phyloP scores from a whole-genome alignment of 2,797 vertebrate genomes.

The Anomalospiza imberbis region DNA sequence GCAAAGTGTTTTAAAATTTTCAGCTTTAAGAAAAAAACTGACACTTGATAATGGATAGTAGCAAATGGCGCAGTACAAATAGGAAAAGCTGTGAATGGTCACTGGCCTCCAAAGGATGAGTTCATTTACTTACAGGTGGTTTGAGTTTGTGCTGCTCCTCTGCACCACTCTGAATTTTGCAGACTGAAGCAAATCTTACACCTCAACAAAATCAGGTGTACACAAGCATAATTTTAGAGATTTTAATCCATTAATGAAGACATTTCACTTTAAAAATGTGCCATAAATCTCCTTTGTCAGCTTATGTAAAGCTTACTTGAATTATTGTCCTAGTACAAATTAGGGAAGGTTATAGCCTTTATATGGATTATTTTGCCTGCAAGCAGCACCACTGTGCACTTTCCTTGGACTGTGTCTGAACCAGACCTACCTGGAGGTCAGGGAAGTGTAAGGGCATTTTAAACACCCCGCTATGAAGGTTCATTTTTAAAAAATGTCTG shows the following conservation, averaged over 20 bases:
- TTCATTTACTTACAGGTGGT: slow-evolving; percentile 13
- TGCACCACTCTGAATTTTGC: not conserved
- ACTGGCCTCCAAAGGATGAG: not conserved
- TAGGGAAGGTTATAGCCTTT: not conserved
- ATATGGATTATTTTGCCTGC: not conserved
- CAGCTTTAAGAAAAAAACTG: not conserved
- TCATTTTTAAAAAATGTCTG: not conserved
- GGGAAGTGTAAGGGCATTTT: not conserved
- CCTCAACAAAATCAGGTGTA: not conserved
- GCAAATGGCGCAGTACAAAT: not conserved
- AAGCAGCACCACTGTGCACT: not conserved
- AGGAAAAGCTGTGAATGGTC: not conserved
- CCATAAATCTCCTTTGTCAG: not conserved
- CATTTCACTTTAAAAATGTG: not conserved
- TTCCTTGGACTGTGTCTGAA: not conserved
- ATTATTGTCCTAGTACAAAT: not conserved
- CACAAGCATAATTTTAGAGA: not conserved
- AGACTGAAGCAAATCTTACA: not conserved
- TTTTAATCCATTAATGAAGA: not conserved
- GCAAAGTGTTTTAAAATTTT: not conserved
- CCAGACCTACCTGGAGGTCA: not conserved
- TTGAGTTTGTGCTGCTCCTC: not conserved
- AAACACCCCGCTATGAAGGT: not conserved
- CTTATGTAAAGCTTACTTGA: not conserved
- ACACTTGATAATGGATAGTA: not conserved